phyloP scores from a whole-genome alignment of 2,888 invertebrate genomes.

The Euclidia mi region DNA sequence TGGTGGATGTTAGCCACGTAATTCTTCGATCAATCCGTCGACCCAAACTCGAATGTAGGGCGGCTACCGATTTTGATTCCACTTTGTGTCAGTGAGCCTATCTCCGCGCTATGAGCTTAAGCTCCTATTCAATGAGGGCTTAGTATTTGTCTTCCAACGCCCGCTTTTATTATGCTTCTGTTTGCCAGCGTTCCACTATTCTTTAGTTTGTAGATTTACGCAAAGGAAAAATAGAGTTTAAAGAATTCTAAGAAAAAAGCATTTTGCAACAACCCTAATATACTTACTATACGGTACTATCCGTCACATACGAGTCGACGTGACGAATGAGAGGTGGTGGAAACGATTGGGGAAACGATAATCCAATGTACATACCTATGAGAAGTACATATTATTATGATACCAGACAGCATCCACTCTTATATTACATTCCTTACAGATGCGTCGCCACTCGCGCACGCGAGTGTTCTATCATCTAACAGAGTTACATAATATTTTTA shows the following conservation, averaged over 20 bases:
- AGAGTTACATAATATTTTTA: slow-evolving; percentile 21
- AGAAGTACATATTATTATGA: slow-evolving; percentile 47
- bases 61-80: slow-evolving; percentile 28
- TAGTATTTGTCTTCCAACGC: slow-evolving; percentile 22
- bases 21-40: slow-evolving; percentile 77
- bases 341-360: slow-evolving; percentile 42
- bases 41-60: slow-evolving; percentile 49
- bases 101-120: slow-evolving; percentile 16
- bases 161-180: slow-evolving; percentile 14
- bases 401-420: slow-evolving; percentile 36
- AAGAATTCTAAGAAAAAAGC: no score
- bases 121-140: slow-evolving; percentile 26
- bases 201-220: neutral
- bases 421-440: slow-evolving; percentile 50
- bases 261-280: slow-evolving; percentile 35
- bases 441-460: slow-evolving; percentile 18
- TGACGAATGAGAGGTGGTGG: slow-evolving; percentile 56
- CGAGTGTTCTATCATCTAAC: slow-evolving; percentile 32
- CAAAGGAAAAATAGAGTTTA: neutral
- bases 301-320: slow-evolving; percentile 55
- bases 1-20: slow-evolving; percentile 70
- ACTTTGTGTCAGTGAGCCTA: slow-evolving; percentile 19
- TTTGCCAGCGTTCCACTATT: neutral
- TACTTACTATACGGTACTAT: slow-evolving; percentile 40
- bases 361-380: slow-evolving; percentile 53